Base-by-base conservation (phyloP, 2,888 invertebrate species). In the Aporophyla lueneburgensis region DNA sequence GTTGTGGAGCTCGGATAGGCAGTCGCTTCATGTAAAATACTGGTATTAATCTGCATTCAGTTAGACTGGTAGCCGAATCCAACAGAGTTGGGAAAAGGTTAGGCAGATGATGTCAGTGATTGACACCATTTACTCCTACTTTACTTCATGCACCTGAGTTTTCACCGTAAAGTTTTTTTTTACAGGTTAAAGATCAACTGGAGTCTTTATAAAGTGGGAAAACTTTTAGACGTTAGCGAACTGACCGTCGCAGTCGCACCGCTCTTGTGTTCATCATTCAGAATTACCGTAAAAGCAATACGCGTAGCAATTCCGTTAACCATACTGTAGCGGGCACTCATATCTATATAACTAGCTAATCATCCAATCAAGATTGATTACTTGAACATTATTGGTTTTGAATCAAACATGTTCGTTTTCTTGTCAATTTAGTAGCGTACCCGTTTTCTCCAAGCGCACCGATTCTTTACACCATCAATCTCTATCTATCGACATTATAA, bases 271-370 rank as follows among this genome's bases (percentile, higher is more conserved):
- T n/a, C 80, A 83, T 78, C 53, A 56, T 40, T 61, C 53, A 58
- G 54, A 81, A 62, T 59, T 74, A 81, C 83, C 70, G 83, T 73
- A 78, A 62, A 73, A 40, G 61, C 73, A 69, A 58, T 67, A 82
- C 46, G 73, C 70, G 66, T 83, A 33, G 49, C 43, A 58, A 70
- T 62, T 59, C 81, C 83, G 83, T 63, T 81, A 74, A 33, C 46
- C n/a, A 27, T 21, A 61, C 65, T 62, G 53, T 56, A 40, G 24
- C 33, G 3, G 19, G 9, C 49, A 54, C 1, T 51, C 66, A 21
- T 9, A 16, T 33, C 24, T 67, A 56, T 59, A 56, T 40, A 76
- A 71, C 43, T 53, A 70, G 58, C 62, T 68, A 19, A 67, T 56
- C 27, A 67, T 67, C 46, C 46, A 70, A 76, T 40, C 53, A 62